Conservation (phyloP, 1,140 invertebrate species). For the Zeugodacus cucurbitae region DNA sequence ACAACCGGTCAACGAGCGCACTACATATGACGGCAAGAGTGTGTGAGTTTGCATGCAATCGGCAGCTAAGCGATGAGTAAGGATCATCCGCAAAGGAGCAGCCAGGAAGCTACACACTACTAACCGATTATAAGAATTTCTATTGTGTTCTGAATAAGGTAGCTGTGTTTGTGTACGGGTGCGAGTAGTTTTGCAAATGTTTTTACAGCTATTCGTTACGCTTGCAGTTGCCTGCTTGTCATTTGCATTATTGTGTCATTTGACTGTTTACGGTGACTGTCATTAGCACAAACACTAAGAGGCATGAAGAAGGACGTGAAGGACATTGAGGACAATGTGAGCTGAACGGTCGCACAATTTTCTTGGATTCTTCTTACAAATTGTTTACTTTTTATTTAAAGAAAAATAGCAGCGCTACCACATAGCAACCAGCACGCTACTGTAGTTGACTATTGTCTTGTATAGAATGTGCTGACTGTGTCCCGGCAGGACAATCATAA, state of each 20-base stretch:
- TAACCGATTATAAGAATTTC: background rate
- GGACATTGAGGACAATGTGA: background rate
- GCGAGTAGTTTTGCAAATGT: background rate
- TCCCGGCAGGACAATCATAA: background rate
- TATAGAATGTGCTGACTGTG: background rate
- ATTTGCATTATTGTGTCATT: background rate
- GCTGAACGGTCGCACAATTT: background rate
- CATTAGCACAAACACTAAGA: constrained; percentile 4
- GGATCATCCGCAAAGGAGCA: background rate
- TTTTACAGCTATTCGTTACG: background rate
- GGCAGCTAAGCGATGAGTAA: background rate
- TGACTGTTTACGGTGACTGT: background rate
- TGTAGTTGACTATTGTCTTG: background rate
- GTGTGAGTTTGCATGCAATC: background rate
- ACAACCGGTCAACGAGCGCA: background rate
- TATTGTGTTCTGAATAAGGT: background rate
- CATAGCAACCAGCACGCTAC: background rate
- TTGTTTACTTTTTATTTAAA: constrained; percentile 16
- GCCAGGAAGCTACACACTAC: background rate
- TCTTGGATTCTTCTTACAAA: background rate
- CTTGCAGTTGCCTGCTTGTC: background rate
- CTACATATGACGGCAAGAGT: background rate
- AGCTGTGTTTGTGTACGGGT: background rate
- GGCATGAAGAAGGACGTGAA: background rate
- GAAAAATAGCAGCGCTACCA: background rate